These are phyloP conservation scores for Cerastoderma edule DNA, from an alignment of 2,888 invertebrate genomes.

Conservation along the genomic window DNA sequence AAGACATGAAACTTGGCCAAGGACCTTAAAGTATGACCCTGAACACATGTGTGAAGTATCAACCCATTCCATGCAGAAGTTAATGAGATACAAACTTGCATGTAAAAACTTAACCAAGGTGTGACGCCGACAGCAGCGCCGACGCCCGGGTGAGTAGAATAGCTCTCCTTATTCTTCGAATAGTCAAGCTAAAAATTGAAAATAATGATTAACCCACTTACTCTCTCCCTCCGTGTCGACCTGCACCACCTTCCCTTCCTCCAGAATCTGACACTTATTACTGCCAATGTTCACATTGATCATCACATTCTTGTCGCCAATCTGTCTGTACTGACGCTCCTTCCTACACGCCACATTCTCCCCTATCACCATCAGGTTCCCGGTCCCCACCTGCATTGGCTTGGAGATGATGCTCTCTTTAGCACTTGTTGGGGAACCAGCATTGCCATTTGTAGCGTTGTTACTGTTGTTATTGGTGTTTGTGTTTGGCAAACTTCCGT, in stretches of 20 bases:
- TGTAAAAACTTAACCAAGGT: background rate
- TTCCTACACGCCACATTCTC: conserved; percentile 20
- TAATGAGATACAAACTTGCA: background rate
- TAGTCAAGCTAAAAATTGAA: no score
- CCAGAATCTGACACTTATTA: conserved; percentile 32
- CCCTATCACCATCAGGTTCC: conserved; percentile 17
- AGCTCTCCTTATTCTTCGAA: no score
- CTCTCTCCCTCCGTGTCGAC: conserved; percentile 37
- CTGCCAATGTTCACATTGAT: conserved; percentile 12
- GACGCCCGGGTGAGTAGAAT: no score
- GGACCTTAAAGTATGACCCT: no score
- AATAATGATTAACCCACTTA: no score
- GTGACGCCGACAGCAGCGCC: no score
- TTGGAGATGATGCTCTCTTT: no score
- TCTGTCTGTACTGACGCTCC: conserved; percentile 8
- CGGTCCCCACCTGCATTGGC: conserved; percentile 2
- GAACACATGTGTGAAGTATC: background rate
- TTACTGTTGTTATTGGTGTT: background rate
- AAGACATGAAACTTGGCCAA: no score
- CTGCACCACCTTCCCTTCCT: conserved; percentile 18
- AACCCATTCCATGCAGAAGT: background rate
- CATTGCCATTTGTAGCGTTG: no score
- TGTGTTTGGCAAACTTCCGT: background rate
- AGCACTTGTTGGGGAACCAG: no score
- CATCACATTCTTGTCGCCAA: conserved; percentile 17